Percentiles rank a stretch among this genome's conserved stretches.
phyloP scores from a whole-genome alignment of 2,888 invertebrate species.

The Hirtodrosophila cameraria region DNA sequence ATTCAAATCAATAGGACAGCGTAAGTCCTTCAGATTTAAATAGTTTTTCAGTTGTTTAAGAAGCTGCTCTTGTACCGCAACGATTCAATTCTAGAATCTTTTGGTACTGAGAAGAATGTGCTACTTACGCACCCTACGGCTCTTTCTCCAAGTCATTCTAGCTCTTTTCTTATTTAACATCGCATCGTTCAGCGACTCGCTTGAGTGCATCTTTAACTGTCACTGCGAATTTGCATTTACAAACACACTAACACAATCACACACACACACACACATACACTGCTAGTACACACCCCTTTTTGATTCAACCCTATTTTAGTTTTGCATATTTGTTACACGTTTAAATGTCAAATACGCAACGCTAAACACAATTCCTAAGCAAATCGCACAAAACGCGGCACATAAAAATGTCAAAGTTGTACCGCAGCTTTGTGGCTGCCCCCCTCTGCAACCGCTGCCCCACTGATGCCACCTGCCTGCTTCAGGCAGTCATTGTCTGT shows the following conservation, averaged over 20 bases:
- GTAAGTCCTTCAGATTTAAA: too few species aligned
- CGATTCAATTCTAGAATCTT: too few species aligned
- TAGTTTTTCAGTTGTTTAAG: too few species aligned
- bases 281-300: not conserved
- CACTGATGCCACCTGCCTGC: constrained; percentile 1
- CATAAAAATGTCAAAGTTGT: constrained; percentile 77
- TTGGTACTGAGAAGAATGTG: too few species aligned
- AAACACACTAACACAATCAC: constrained; percentile 26
- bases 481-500: constrained; percentile 50
- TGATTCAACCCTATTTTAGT: constrained; percentile 17
- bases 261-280: constrained; percentile 5
- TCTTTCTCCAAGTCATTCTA: not conserved
- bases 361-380: constrained; percentile 77
- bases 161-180: constrained; percentile 40
- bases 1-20: too few species aligned
- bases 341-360: constrained; percentile 76
- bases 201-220: constrained; percentile 64
- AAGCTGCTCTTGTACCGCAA: too few species aligned
- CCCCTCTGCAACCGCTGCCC: not conserved
- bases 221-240: constrained; percentile 62
- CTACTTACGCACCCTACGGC: too few species aligned
- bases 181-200: constrained; percentile 28
- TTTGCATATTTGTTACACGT: constrained; percentile 73
- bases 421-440: constrained; percentile 27
- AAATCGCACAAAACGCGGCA: constrained; percentile 71